phyloP scores from a whole-genome alignment of 2,888 invertebrate species.

The Rhynchonema sp. region DNA sequence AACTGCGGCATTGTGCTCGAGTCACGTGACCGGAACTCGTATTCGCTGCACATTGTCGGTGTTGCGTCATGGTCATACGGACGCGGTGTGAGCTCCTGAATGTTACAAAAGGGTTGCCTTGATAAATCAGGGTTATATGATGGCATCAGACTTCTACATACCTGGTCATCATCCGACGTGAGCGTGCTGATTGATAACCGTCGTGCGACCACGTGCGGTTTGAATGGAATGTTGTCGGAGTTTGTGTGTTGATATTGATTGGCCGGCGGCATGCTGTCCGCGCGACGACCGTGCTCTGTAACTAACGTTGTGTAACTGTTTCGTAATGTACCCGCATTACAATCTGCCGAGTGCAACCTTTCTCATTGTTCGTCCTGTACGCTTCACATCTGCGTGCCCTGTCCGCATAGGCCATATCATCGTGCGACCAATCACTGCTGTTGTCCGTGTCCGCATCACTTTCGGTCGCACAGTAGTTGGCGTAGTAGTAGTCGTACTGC shows the following conservation, averaged over 20 bases:
- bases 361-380: no score
- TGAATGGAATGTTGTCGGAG: background rate
- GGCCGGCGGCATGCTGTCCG: background rate
- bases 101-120: no score
- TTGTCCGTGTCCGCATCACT: background rate
- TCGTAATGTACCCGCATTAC: no score
- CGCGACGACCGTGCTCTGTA: no score
- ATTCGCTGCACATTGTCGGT: background rate
- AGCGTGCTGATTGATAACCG: background rate
- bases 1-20: constrained; percentile 2
- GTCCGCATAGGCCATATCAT: background rate
- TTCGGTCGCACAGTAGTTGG: background rate
- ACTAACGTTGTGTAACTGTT: no score
- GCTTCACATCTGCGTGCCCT: no score
- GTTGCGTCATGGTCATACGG: background rate
- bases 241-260: background rate
- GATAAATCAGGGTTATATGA: no score
- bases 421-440: background rate
- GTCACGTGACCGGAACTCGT: constrained; percentile 1
- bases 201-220: no score
- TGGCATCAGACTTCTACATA: no score
- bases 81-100: no score
- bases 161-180: background rate
- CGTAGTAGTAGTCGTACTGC: background rate
- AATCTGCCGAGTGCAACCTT: no score